phyloP scores from a whole-genome alignment of 2,113 vertebrate genomes.

The Suricata suricatta region DNA sequence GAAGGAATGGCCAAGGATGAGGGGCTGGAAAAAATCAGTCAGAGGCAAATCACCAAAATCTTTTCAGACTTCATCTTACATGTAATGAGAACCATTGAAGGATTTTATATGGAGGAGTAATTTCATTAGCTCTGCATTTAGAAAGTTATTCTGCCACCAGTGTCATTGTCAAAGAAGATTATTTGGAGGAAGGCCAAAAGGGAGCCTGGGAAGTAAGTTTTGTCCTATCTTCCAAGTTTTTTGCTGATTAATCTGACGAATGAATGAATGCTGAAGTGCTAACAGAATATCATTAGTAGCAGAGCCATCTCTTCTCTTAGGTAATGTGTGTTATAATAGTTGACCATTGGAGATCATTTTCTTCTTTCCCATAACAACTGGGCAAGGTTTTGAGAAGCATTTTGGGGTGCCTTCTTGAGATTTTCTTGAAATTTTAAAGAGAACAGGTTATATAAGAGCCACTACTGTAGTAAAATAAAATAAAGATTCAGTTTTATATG shows the following conservation, averaged over 20 bases:
- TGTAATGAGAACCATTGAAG: neutral
- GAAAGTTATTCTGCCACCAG: neutral
- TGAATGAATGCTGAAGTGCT: neutral
- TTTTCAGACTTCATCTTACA: neutral
- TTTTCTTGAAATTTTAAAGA: constrained; percentile 27
- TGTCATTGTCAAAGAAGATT: neutral
- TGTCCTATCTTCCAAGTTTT: neutral
- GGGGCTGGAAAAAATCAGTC: neutral
- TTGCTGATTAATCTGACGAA: neutral
- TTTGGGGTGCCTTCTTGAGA: neutral
- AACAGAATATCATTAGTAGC: neutral
- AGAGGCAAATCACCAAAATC: neutral
- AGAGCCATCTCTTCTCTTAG: neutral
- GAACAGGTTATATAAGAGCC: neutral
- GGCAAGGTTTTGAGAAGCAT: neutral
- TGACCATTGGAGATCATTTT: neutral
- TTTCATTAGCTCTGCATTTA: neutral
- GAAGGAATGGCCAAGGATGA: neutral
- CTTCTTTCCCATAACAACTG: neutral
- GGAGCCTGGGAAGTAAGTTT: neutral
- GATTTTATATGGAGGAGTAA: neutral
- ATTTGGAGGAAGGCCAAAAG: neutral
- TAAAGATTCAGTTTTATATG: neutral
- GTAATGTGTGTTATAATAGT: neutral
- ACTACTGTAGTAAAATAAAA: neutral